phyloP scores from a whole-genome alignment of 2,888 invertebrate species.

The Arge pagana region DNA sequence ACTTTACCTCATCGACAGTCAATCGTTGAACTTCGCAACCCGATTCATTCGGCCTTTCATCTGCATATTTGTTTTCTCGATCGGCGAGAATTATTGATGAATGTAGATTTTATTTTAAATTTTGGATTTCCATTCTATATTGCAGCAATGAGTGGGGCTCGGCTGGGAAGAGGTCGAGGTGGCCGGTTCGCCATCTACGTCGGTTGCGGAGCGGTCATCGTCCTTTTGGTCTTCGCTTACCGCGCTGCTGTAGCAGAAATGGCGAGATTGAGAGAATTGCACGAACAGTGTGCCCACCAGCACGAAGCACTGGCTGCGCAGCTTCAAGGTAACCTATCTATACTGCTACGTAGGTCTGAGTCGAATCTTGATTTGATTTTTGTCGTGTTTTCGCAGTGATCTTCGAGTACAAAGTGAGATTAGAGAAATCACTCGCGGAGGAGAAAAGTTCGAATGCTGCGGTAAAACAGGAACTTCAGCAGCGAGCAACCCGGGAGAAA shows the following conservation, averaged over 20 bases:
- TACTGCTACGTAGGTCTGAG: background rate
- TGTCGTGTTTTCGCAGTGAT: constrained; percentile 40
- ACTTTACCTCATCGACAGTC: no score
- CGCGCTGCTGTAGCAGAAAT: constrained; percentile 51
- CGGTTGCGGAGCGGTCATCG: constrained; percentile 40
- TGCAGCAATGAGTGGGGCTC: constrained; percentile 53
- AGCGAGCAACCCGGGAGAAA: constrained; percentile 49
- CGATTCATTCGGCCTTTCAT: no score
- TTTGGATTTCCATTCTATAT: no score
- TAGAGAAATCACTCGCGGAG: constrained; percentile 52
- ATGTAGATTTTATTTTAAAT: background rate
- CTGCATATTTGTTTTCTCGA: no score
- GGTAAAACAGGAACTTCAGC: constrained; percentile 51
- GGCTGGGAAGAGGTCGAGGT: constrained; percentile 53
- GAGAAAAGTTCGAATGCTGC: constrained; percentile 53
- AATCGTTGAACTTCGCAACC: no score
- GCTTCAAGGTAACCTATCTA: constrained; percentile 45
- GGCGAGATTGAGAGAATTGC: constrained; percentile 48
- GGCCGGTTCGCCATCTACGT: constrained; percentile 52
- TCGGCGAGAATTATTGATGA: background rate
- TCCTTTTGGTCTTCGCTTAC: constrained; percentile 49
- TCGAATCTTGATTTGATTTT: background rate
- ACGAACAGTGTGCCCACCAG: constrained; percentile 51
- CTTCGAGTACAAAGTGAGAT: constrained; percentile 52
- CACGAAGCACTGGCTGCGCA: constrained; percentile 52